Base-by-base conservation (phyloP, 2,113 vertebrate genomes). In the Pteronura brasiliensis region DNA sequence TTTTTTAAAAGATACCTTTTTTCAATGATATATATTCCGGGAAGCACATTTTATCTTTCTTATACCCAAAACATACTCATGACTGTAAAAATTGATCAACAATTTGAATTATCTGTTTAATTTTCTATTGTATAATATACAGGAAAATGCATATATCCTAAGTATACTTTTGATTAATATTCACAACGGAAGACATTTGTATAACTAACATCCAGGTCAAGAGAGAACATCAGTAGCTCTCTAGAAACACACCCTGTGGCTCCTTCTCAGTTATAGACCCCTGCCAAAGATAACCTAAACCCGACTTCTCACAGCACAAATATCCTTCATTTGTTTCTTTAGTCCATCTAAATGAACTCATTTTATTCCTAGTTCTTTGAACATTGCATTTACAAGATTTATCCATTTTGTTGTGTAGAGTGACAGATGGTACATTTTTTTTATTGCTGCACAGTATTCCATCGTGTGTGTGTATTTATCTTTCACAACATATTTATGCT, bases 1-100 rank as follows among this genome's bases (percentile, higher is more conserved):
- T 90, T 83, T 97, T 71, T 63, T 12, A 39, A 47, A 71, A 91
- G 36, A 83, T 20, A 17, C 3, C 34, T 86, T 72, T 31, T 89
- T 82, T 34, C 49, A 96, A 12, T 44, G 42, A 17, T 39, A 39
- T 57, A 15, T 74, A 79, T 76, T 93, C 36, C 36, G 97, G 90
- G 18, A 95, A 88, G 65, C 21, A 44, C 5, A n/a, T 49, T 87
- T 90, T 86, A 77, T 76, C 42, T 94, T 88, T 90, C 31, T 79
- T 39, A 52, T 61, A 3, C 21, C 3, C 47, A 29, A 67, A 69
- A 74, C 39, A 67, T 34, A 69, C 4, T 59, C 42, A 17, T 79
- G 67, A 44, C 11, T 94, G 0, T 84, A 90, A 86, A 20, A 79
- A 93, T 14, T 72, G 49, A 87, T 27, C 3, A 15, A 20, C 6